Evolutionary conservation across 2,113 vertebrate species (phyloP), one percentile per base, ranked within the genome.

Genomic region (Tonatia bakeri): DNA sequence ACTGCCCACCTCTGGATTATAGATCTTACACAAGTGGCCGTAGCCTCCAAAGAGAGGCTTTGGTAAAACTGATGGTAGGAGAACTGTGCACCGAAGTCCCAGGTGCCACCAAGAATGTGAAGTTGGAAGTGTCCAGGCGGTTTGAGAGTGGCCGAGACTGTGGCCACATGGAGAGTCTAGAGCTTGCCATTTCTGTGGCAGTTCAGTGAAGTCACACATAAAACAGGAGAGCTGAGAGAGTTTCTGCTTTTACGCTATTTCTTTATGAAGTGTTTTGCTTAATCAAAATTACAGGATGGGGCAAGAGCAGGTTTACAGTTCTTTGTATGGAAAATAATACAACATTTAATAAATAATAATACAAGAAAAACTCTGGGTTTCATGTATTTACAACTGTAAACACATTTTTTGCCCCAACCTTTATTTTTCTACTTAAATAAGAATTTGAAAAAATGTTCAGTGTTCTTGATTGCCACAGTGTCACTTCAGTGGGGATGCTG

Each of bases 251-350:
- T 85, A 59, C 6, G 17, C 28, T 70, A 7, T 50, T 83, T 92
- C 43, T 92, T 91, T 61, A 90, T 50, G 43, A 87, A 75, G 17
- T 24, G 31, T 91, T 94, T 80, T 96, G 85, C 26, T 80, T 86
- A n/a, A 19, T 75, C 26, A 64, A 14, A 65, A 65, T 76, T 64
- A 52, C 19, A 77, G 31, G 17, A 5, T 33, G 17, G 31, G 45
- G 31, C 45, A 52, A 77, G n/a, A 22, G 19, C 33, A 77, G 75
- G 16, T 20, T 52, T 52, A 77, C 47, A 52, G 75, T 77, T 77
- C 47, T 61, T 64, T 28, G 19, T 13, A 77, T 76, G 73, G 73
- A 76, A 76, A 76, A 50, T 47, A 76, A 47, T 20, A 33, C 28
- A 76, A n/a, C 11, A 50, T 11, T 76, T 33, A 50, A 76, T 31